Base-by-base conservation (phyloP, 2,888 invertebrate species). In the Aelia acuminata region DNA sequence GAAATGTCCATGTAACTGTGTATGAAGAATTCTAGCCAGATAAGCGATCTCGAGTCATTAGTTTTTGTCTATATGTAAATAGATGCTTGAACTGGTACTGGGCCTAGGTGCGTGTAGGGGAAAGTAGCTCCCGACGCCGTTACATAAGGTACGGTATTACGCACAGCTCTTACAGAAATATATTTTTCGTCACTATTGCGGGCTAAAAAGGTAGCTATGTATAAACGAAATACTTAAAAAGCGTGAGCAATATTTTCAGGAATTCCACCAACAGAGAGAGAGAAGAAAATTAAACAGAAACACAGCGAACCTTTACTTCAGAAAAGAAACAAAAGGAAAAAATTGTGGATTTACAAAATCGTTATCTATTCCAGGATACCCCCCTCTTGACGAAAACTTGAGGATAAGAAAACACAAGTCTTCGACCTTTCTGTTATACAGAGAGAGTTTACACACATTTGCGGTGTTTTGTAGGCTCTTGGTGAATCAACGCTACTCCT, bases 381-480 rank as follows among this genome's bases (percentile, higher is more conserved):
- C 53, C n/a, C 53, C 53, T 10, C n/a, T 7, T 3, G 53, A 7
- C 3, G 26, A 57, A 57, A 57, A 57, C 26, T 57, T 26, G 26
- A n/a, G 57, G 57, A 26, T 3, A 26, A 57, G 57, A 26, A 11
- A 57, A 57, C 57, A 57, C 26, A 5, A 57, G 57, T 57, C 57
- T 57, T 15, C 57, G 57, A 57, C 57, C 57, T 57, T 57, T 57
- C 57, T 26, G 26, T 57, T 57, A 57, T 57, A 57, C 57, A 57
- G 57, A 26, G 57, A 15, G 57, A 57, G 57, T 57, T 57, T 57
- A 57, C 57, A 57, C 57, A 26, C 26, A 15, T 26, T 13, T 26
- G 26, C 26, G 26, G 26, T 26, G n/a, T 53, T 53, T 22, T 53
- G 10, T 22, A 18, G 53, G 53, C 53, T 53, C 57, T 31, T 57